Evolutionary conservation across 2,888 invertebrate species (phyloP), one percentile per base, ranked within the genome.

Genomic region (Cartodere bifasciata): DNA sequence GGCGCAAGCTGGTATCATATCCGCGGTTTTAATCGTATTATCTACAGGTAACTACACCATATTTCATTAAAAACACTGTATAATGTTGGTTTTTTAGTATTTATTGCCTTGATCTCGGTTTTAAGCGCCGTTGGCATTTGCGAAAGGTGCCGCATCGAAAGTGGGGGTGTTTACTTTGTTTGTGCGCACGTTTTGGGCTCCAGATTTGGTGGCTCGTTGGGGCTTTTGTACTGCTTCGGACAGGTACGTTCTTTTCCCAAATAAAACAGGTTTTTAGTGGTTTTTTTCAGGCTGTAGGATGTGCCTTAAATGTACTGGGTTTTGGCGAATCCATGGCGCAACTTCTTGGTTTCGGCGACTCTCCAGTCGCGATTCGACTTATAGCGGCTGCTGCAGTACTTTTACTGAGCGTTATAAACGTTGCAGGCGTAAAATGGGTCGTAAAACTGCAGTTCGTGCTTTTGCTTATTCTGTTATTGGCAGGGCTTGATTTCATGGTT

Each of bases 391-490:
- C 80, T 4, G 88, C 92, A 25, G 84, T 94, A 2, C 60, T 92
- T 25, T 62, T 91, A 20, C 67, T 95, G 11, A 80, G 90, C 32
- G 75, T 82, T 38, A 91, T 95, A 44, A 95, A 97, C 63, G 70
- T 94, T 23, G 92, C 94, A 14, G 95, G 95, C 22, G 94, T 97
- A 1, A 94, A 94, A 58, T 95, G 94, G 92, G 94, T 97, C 14
- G 83, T 97, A 34, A 88, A 95, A 52, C 64, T 95, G 31, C 95
- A 97, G 56, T 90, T 95, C 63, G 64, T 83, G 16, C 68, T 97
- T 24, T 67, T 95, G 13, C 65, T 91, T 43, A 74, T 92, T 32
- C 69, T 97, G 34, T 68, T 91, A 30, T 60, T 91, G 37, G 91
- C 94, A 35, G 90, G 88, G 7, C 64, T 90, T 43, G 94, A 95